phyloP scores from a whole-genome alignment of 2,888 invertebrate species.

The Nomada lathburiana region DNA sequence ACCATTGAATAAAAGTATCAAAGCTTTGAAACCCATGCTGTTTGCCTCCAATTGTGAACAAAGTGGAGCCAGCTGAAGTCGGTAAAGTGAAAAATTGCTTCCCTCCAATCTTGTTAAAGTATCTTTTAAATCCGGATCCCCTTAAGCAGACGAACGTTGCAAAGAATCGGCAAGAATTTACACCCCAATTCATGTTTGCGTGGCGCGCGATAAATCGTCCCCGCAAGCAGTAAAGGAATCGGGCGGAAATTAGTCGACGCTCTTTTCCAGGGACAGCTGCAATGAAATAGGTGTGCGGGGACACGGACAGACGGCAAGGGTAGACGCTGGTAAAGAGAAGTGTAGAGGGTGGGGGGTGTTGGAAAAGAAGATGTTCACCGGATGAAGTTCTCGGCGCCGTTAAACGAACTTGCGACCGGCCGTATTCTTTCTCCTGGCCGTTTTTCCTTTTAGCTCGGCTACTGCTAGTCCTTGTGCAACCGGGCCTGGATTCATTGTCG shows the following conservation, averaged over 20 bases:
- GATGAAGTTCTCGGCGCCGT: conserved; percentile 71
- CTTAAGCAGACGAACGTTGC: no score
- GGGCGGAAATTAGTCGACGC: conserved; percentile 57
- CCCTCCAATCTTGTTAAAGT: no score
- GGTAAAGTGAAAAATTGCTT: no score
- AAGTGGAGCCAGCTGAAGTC: no score
- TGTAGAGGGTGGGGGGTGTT: conserved; percentile 13
- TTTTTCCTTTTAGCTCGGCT: conserved; percentile 45
- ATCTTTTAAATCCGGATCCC: no score
- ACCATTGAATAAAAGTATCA: no score
- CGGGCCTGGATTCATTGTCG: conserved; percentile 67
- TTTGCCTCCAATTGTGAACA: no score
- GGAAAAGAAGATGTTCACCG: conserved; percentile 51
- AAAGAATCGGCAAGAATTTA: no score
- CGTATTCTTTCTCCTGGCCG: conserved; percentile 68
- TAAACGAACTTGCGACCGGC: conserved; percentile 70
- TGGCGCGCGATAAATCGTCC: conserved; percentile 34
- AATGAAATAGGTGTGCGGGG: conserved; percentile 45
- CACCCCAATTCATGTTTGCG: not conserved
- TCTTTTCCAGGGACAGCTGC: conserved; percentile 20
- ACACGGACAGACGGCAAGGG: conserved; percentile 22
- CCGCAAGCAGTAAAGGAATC: conserved; percentile 38
- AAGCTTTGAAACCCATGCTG: no score
- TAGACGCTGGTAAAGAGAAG: conserved; percentile 29
- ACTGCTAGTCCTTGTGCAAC: conserved; percentile 9